These are phyloP conservation scores for Anarrhichthys ocellatus DNA, from an alignment of 2,113 vertebrate genomes.

Conservation along the genomic window DNA sequence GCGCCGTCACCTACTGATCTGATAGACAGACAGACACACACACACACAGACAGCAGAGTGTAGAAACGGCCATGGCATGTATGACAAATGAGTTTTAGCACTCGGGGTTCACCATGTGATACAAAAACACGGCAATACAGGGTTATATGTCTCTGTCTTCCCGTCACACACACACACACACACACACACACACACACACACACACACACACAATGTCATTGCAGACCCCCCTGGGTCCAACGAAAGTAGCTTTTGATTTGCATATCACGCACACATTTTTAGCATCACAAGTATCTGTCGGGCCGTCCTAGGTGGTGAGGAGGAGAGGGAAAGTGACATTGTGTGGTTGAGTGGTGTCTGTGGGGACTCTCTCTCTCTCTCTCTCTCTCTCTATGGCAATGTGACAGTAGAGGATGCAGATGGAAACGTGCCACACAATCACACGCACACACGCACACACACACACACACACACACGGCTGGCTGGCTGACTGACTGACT, in stretches of 20 bases:
- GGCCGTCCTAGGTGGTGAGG: slow-evolving; percentile 47
- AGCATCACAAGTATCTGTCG: slow-evolving; percentile 58
- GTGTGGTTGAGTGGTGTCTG: slow-evolving; percentile 50
- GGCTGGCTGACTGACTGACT: slow-evolving; percentile 50
- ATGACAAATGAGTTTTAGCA: slow-evolving; percentile 70
- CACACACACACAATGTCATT: slow-evolving; percentile 6
- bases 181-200: slow-evolving; percentile 22
- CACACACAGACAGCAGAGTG: slow-evolving; percentile 14
- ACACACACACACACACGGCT: slow-evolving; percentile 35
- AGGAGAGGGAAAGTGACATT: slow-evolving; percentile 36
- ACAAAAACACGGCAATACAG: slow-evolving; percentile 46
- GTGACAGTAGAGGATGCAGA: slow-evolving; percentile 63
- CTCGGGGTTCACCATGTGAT: slow-evolving; percentile 51
- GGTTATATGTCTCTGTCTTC: slow-evolving; percentile 45
- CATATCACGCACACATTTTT: slow-evolving; percentile 50
- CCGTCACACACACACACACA: slow-evolving; percentile 21
- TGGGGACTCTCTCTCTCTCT: slow-evolving; percentile 51
- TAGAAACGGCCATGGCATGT: slow-evolving; percentile 39
- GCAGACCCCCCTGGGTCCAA: slow-evolving; percentile 40
- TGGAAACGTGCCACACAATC: slow-evolving; percentile 36
- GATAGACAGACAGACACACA: slow-evolving; percentile 8
- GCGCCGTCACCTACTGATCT: slow-evolving; percentile 34
- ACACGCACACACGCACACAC: slow-evolving; percentile 31
- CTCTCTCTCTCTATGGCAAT: slow-evolving; percentile 50
- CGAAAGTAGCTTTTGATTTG: slow-evolving; percentile 53